Base-by-base conservation (phyloP, 2,113 vertebrate species). In the Otus sunia region DNA sequence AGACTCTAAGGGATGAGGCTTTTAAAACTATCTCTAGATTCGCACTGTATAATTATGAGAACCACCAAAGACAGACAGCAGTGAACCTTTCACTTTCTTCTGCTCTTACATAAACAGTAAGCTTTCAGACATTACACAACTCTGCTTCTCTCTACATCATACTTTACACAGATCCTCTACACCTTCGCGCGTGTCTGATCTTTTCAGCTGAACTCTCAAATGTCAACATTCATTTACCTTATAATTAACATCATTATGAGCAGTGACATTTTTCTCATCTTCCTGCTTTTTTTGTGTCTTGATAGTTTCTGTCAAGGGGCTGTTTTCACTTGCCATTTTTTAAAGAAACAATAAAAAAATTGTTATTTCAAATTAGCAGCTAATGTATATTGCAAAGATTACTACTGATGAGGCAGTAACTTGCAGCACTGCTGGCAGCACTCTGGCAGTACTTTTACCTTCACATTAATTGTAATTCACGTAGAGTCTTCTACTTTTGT, bases 221-320 rank as follows among this genome's bases (percentile, higher is more conserved):
- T 87, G 91, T 49, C 97, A 97, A 89, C 88, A 94, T 58, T 66
- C 80, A 82, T 94, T 94, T 94, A 53, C 94, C 95, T 94, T 62
- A 30, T 94, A 97, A 97, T 97, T 97, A 97, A 91, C 91, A 92
- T 91, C 94, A 92, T 95, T 85, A 94, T 22, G 11, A 96, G 92
- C 68, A 5, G 19, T 81, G 95, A 93, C 91, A 91, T 89, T 95
- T 96, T 94, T 92, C 83, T 81, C 92, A 64, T 94, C 83, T 91
- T 79, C 19, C 79, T 32, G 63, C 67, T 47, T 50, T 67, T 67
- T 26, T 52, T 12, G 8, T 19, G 75, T 53, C 90, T 91, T 49
- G 72, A 77, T 62, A 37, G 59, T 72, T 86, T 45, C 82, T 94
- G 88, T 94, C 90, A 91, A 88, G 79, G 75, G 68, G 47, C 53